phyloP scores from a whole-genome alignment of 2,797 vertebrate genomes.

The Neoniphon sammara region DNA sequence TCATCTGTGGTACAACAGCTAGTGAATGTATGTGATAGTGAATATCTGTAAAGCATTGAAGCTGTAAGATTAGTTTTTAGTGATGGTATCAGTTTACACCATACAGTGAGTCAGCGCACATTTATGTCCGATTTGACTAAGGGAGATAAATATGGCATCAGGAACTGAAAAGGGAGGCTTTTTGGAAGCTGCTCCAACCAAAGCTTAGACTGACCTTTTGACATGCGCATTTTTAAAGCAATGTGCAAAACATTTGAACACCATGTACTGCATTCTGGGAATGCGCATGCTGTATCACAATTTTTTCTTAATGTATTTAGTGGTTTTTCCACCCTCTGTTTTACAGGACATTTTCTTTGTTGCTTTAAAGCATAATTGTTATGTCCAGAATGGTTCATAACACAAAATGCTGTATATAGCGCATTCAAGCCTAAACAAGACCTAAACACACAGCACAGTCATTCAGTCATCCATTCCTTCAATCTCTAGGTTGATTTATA shows the following conservation, averaged over 20 bases:
- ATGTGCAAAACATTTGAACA: slow-evolving; percentile 46
- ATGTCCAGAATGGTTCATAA: background rate
- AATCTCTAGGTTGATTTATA: too few species aligned
- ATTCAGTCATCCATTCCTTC: too few species aligned
- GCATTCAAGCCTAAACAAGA: background rate
- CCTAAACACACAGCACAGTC: too few species aligned
- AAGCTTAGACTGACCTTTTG: slow-evolving; percentile 23
- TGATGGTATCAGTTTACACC: slow-evolving; percentile 3
- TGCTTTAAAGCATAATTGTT: background rate
- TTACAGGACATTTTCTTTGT: background rate
- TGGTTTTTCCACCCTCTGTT: background rate
- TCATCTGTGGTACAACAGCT: slow-evolving; percentile 58
- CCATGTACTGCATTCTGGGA: slow-evolving; percentile 70
- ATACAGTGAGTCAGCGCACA: too few species aligned
- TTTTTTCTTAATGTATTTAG: background rate
- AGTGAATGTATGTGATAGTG: slow-evolving; percentile 30
- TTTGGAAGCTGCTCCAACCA: slow-evolving; percentile 32
- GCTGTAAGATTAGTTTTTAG: slow-evolving; percentile 14
- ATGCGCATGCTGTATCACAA: slow-evolving; percentile 52
- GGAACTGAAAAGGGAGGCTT: slow-evolving; percentile 9
- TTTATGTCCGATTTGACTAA: slow-evolving; percentile 9
- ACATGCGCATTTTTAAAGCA: slow-evolving; percentile 16
- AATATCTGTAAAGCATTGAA: slow-evolving; percentile 16
- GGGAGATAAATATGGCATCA: slow-evolving; percentile 3
- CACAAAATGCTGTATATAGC: background rate